Conservation (phyloP, 2,888 invertebrate genomes). For the Pediacus dermestoides region DNA sequence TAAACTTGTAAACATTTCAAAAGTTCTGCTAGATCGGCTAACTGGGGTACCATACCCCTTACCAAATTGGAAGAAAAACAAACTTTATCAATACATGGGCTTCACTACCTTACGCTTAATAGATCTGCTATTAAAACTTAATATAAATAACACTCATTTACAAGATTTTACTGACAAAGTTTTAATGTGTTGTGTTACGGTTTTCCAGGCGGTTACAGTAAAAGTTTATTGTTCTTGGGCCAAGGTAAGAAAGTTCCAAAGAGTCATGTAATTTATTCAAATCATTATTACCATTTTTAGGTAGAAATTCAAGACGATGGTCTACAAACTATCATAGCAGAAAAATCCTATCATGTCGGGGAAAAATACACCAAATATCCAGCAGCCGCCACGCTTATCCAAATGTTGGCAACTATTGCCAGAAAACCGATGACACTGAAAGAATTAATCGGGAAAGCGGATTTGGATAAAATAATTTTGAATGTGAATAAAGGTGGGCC, state of each 20-base stretch:
- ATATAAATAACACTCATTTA: slow-evolving; percentile 24
- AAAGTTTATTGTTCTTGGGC: slow-evolving; percentile 44
- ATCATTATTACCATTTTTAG: neutral
- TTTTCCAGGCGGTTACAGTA: slow-evolving; percentile 40
- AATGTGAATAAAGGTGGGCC: slow-evolving; percentile 37
- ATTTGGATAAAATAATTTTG: slow-evolving; percentile 35
- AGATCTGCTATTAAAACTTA: slow-evolving; percentile 32
- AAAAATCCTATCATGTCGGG: slow-evolving; percentile 38
- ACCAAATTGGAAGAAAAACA: slow-evolving; percentile 25
- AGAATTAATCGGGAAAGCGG: slow-evolving; percentile 39
- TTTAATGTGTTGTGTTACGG: slow-evolving; percentile 27
- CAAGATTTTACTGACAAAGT: slow-evolving; percentile 32
- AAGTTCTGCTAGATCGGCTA: slow-evolving; percentile 34
- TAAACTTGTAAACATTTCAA: slow-evolving; percentile 27
- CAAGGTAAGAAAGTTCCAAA: slow-evolving; percentile 24
- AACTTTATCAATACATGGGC: slow-evolving; percentile 41
- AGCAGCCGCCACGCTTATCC: slow-evolving; percentile 36
- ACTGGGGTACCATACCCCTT: slow-evolving; percentile 28
- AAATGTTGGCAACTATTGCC: slow-evolving; percentile 38
- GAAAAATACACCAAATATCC: slow-evolving; percentile 39
- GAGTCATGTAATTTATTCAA: neutral
- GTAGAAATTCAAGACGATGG: slow-evolving; percentile 25
- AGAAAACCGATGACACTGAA: slow-evolving; percentile 42
- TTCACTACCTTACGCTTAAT: slow-evolving; percentile 35
- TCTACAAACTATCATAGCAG: slow-evolving; percentile 39